Base-by-base conservation (phyloP, 2,888 invertebrate genomes). In the Polydrusus tereticollis region DNA sequence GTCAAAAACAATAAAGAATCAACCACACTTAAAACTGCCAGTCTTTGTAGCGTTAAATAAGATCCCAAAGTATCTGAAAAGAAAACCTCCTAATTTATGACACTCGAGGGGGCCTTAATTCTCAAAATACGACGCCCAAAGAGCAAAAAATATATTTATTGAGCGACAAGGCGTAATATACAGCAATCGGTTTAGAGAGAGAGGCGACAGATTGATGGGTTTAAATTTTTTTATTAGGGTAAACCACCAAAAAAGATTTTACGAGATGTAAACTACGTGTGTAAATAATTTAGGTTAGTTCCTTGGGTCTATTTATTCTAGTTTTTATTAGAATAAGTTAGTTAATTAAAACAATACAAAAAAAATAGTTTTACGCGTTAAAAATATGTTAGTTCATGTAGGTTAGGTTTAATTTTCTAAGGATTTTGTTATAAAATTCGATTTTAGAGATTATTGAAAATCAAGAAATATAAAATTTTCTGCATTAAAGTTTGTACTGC, bases 201-300 rank as follows among this genome's bases (percentile, higher is more conserved):
- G 36, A 70, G 47, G 47, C 33, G 70, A 70, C 70, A 70, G 70
- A 70, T 70, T 63, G 70, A 70, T 70, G 70, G 26, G 64, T 70
- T 70, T 50, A 64, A 70, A 64, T 36, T 64, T 70, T 69, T 70
- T 70, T 70, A 70, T 70, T 70, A 47, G 70, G 70, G 64, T 64
- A 70, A 70, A 64, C 58, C 70, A 70, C 64, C 64, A n/a, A 70
- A 47, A 64, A 64, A 45, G 70, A 58, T 70, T 70, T 70, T 59
- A 64, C 64, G 64, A 64, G 64, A 70, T 70, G 64, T 16, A 63
- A 55, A 69, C 62, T 55, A 69, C 52, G 26, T 55, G 1, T 26
- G 26, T 43, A 45, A 18, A 45, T 18, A 20, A 20, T 45, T 45
- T 10, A 45, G 20, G 20, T 18, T 45, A 45, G n/a, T n/a, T n/a